A percentile compares a stretch with the other conserved stretches of the same genome.
phyloP scores from a whole-genome alignment of 1,140 invertebrate species.

The Tetranychus urticae region DNA sequence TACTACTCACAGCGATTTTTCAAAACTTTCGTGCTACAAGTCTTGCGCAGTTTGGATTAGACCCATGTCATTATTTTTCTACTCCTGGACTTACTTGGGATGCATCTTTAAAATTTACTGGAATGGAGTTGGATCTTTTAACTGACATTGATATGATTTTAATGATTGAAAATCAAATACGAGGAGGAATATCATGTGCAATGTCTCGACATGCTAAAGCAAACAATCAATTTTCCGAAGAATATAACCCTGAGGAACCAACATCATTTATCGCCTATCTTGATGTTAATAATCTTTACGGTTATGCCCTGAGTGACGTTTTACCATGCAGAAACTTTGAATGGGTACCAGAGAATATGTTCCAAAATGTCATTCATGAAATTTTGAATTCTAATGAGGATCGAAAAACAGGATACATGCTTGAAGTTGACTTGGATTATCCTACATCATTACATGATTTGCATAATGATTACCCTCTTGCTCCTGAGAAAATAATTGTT shows the following conservation, averaged over 20 bases:
- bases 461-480: neutral
- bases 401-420: neutral
- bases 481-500: neutral
- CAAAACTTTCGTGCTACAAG: slow-evolving; percentile 15
- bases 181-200: neutral
- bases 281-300: neutral
- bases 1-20: slow-evolving; percentile 23
- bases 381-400: neutral
- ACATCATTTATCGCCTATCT: neutral
- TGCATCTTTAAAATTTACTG: slow-evolving; percentile 13
- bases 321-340: neutral
- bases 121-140: slow-evolving; percentile 14
- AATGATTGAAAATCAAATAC: slow-evolving; percentile 15
- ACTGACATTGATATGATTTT: slow-evolving; percentile 14
- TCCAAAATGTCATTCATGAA: neutral
- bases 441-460: neutral
- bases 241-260: neutral
- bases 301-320: neutral
- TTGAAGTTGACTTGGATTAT: neutral
- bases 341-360: neutral
- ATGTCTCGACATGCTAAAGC: neutral
- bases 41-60: slow-evolving; percentile 10
- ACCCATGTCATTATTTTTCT: slow-evolving; percentile 16
- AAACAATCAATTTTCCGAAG: neutral
- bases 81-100: slow-evolving; percentile 11